These are phyloP conservation scores for Melanargia galathea DNA, from an alignment of 2,888 invertebrate genomes.

Conservation along the genomic window DNA sequence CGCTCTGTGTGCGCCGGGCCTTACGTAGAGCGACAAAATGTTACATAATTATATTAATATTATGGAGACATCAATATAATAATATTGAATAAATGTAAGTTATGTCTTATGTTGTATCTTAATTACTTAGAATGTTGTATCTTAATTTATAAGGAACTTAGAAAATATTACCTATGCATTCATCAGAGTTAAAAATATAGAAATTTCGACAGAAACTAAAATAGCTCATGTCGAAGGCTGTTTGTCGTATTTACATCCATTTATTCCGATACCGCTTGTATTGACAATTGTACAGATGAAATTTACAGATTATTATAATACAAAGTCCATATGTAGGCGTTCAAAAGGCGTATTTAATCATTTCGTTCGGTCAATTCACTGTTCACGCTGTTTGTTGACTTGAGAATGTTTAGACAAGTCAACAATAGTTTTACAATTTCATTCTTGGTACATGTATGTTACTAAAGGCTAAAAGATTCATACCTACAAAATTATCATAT, in stretches of 20 bases:
- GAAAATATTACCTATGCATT: background rate
- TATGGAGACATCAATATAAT: no score
- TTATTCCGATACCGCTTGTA: background rate
- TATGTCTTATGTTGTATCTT: no score
- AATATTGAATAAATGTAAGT: no score
- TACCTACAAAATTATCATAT: no score
- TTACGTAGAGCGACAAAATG: no score
- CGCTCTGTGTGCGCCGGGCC: no score
- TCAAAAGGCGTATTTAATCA: constrained; percentile 72
- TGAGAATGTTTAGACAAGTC: constrained; percentile 42
- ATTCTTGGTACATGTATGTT: no score
- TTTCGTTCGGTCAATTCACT: constrained; percentile 55
- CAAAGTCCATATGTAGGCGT: constrained; percentile 37
- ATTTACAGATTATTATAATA: background rate
- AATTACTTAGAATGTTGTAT: no score
- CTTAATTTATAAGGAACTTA: background rate
- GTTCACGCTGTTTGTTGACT: constrained; percentile 16
- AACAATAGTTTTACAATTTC: constrained; percentile 7
- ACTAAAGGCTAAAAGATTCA: no score
- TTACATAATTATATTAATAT: no score
- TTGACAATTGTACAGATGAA: constrained; percentile 5
- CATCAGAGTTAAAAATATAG: background rate
- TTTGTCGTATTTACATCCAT: background rate
- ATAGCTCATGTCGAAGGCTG: background rate
- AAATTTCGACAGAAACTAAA: background rate